These are phyloP conservation scores for Atherix ibis DNA, from an alignment of 2,888 invertebrate genomes.

Conservation along the genomic window DNA sequence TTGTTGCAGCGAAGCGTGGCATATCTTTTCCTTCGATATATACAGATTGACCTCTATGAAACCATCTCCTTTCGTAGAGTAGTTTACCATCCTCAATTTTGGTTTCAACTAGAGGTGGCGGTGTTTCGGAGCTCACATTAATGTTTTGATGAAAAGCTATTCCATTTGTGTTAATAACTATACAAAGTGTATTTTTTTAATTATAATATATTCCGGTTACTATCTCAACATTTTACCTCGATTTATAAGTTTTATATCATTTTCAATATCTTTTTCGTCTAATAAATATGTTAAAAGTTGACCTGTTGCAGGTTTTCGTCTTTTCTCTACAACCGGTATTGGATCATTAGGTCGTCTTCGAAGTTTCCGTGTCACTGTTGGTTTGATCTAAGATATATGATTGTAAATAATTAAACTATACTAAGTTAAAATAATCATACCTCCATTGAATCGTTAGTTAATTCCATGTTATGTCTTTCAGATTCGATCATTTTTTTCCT, in stretches of 20 bases:
- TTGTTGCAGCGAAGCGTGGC: conserved; percentile 72
- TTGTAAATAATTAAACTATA: neutral
- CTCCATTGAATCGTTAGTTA: conserved; percentile 78
- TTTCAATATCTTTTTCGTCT: conserved; percentile 78
- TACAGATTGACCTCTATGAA: conserved; percentile 84
- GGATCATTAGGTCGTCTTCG: conserved; percentile 89
- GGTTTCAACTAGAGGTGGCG: conserved; percentile 50
- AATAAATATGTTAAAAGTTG: conserved; percentile 74
- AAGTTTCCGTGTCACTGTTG: conserved; percentile 87
- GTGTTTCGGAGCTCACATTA: conserved; percentile 27
- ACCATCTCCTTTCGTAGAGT: conserved; percentile 87
- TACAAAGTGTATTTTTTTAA: too few relatives aligned
- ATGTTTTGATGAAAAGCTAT: conserved; percentile 23
- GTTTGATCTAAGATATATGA: conserved; percentile 49
- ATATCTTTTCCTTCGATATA: conserved; percentile 80
- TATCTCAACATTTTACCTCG: conserved; percentile 43
- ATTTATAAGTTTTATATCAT: conserved; percentile 66
- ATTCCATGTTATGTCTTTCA: conserved; percentile 74
- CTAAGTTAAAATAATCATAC: conserved; percentile 25
- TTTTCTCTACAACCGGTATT: conserved; percentile 70
- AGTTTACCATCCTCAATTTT: conserved; percentile 90
- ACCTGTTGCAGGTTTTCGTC: conserved; percentile 68
- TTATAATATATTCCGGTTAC: too few relatives aligned
- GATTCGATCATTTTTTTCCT: conserved; percentile 77
- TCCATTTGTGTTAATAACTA: too few relatives aligned